These are phyloP conservation scores for Microctenopoma steveboyesi DNA, from an alignment of 2,797 vertebrate genomes.

Conservation along the genomic window DNA sequence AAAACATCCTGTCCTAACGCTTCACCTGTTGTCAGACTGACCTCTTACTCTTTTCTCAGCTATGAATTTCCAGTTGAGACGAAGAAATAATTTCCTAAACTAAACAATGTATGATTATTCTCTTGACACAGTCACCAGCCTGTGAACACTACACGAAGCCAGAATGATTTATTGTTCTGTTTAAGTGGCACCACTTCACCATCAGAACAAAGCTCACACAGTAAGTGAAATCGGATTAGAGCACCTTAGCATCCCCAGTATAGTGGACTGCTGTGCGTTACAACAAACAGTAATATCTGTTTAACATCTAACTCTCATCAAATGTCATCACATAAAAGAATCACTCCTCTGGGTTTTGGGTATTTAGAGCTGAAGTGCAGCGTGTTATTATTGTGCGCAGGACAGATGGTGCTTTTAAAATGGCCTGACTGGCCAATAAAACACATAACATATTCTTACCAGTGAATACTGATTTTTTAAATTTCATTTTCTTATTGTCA, in stretches of 20 bases:
- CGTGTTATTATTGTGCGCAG: neutral
- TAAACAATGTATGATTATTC: neutral
- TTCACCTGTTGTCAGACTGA: constrained; percentile 36
- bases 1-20: constrained; percentile 52
- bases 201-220: neutral
- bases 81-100: constrained; percentile 8
- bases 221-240: neutral
- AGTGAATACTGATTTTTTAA: neutral
- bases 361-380: neutral
- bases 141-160: neutral
- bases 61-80: neutral
- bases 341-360: neutral
- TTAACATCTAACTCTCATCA: neutral
- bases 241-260: neutral
- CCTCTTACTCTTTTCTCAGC: neutral
- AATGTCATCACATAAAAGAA: constrained; percentile 7
- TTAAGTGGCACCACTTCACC: neutral
- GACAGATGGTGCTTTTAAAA: constrained; percentile 21
- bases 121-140: neutral
- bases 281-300: constrained; percentile 8
- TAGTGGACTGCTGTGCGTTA: neutral
- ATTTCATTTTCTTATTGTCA: too few relatives aligned
- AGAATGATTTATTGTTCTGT: neutral
- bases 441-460: neutral
- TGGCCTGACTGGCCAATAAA: neutral